phyloP scores from a whole-genome alignment of 2,113 vertebrate genomes.

The Heterotilapia buettikoferi region DNA sequence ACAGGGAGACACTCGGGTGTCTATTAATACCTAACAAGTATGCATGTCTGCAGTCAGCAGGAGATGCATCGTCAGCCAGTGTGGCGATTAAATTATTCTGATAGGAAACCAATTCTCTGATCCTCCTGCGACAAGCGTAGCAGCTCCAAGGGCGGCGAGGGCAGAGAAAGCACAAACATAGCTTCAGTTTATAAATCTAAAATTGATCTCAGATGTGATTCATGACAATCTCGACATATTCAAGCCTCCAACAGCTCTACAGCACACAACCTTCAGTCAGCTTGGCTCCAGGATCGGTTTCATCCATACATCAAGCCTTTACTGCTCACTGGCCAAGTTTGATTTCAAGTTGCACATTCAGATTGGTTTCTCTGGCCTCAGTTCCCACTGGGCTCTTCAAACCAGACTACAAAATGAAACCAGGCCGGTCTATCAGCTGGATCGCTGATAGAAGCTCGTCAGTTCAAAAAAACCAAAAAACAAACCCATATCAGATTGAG shows the following conservation, averaged over 20 bases:
- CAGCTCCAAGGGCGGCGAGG: not conserved
- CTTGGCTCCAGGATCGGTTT: conserved; percentile 26
- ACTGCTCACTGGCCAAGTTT: conserved; percentile 65
- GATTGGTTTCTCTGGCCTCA: conserved; percentile 20
- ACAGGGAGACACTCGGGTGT: conserved; percentile 16
- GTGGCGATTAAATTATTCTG: conserved; percentile 32
- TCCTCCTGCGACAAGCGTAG: not conserved
- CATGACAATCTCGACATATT: not conserved
- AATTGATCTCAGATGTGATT: not conserved
- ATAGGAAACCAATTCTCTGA: not conserved
- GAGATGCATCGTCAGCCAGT: conserved; percentile 30
- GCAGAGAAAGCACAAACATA: not conserved
- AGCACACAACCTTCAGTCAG: not conserved
- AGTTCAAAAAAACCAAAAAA: not conserved
- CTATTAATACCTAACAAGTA: conserved; percentile 34
- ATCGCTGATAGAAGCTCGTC: not conserved
- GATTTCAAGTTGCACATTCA: conserved; percentile 69
- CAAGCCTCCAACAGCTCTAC: not conserved
- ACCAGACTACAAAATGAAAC: not conserved
- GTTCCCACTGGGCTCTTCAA: conserved; percentile 11
- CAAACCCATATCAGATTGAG: not conserved
- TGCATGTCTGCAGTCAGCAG: conserved; percentile 7
- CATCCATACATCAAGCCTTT: conserved; percentile 10
- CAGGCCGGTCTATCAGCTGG: not conserved
- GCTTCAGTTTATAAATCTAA: not conserved